Conservation (phyloP, 2,888 invertebrate genomes). For the Chamaedrilus cognettii region DNA sequence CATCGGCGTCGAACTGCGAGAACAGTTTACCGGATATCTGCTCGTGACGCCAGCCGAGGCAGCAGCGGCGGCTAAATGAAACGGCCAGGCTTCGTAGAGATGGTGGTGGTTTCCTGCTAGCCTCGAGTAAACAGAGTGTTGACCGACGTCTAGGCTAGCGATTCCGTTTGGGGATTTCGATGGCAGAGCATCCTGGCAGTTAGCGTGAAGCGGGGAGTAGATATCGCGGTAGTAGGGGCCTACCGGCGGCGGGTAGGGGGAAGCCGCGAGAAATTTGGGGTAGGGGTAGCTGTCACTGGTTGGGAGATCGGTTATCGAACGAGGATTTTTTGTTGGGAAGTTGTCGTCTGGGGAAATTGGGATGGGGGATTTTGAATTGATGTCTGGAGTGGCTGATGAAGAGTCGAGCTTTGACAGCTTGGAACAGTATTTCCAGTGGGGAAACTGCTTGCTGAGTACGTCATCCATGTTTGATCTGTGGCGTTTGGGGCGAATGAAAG, state of each 20-base stretch:
- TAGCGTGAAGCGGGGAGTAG: background rate
- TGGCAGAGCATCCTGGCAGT: background rate
- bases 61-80: constrained; percentile 5
- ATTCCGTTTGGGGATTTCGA: background rate
- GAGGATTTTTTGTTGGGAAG: background rate
- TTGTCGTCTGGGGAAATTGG: background rate
- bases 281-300: background rate
- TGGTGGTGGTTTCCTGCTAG: constrained; percentile 8
- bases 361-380: background rate
- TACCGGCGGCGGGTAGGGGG: background rate
- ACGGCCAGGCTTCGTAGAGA: constrained; percentile 22
- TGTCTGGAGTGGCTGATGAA: background rate
- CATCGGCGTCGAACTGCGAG: background rate
- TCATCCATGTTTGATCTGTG: no score
- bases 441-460: constrained; percentile 17
- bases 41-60: background rate
- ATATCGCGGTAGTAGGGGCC: background rate
- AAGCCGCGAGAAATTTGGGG: background rate
- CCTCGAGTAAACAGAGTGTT: constrained; percentile 21
- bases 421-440: constrained; percentile 11
- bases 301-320: background rate
- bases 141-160: no score
- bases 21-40: background rate
- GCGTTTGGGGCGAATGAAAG: no score
- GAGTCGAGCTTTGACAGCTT: constrained; percentile 1